Conservation (phyloP, 2,113 vertebrate species). For the Catharus bicknelli region DNA sequence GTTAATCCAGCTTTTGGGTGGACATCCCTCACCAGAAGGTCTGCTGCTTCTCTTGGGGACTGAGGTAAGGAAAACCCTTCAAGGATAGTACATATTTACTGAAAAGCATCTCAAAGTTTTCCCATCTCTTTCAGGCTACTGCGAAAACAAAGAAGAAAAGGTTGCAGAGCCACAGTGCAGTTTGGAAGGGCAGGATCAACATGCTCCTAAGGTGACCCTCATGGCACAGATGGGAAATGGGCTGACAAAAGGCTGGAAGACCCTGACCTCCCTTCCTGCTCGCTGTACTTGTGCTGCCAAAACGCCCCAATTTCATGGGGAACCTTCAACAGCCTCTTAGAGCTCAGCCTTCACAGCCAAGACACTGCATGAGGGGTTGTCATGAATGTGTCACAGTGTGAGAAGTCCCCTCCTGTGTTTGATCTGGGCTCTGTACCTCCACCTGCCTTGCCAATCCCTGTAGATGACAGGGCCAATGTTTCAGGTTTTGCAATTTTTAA, state of each 20-base stretch:
- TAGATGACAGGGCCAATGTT: neutral
- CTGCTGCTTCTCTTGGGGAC: neutral
- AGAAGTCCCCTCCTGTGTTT: neutral
- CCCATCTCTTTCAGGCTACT: neutral
- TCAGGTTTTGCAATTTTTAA: neutral
- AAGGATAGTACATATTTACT: neutral
- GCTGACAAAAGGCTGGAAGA: neutral
- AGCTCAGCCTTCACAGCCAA: neutral
- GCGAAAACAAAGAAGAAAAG: neutral
- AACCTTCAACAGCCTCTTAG: neutral
- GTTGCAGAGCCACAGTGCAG: neutral
- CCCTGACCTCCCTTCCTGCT: neutral
- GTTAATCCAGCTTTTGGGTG: neutral
- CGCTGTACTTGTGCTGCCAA: accelerated
- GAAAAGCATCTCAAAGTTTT: neutral
- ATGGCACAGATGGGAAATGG: neutral
- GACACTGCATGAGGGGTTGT: accelerated
- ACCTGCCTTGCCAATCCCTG: neutral
- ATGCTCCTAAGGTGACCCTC: neutral
- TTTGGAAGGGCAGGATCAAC: neutral
- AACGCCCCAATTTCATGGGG: neutral
- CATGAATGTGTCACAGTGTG: accelerated
- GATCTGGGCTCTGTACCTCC: neutral
- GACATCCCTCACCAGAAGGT: neutral
- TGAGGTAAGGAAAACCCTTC: neutral